These are phyloP conservation scores for Volucella inflata DNA, from an alignment of 2,888 invertebrate species.

Conservation along the genomic window DNA sequence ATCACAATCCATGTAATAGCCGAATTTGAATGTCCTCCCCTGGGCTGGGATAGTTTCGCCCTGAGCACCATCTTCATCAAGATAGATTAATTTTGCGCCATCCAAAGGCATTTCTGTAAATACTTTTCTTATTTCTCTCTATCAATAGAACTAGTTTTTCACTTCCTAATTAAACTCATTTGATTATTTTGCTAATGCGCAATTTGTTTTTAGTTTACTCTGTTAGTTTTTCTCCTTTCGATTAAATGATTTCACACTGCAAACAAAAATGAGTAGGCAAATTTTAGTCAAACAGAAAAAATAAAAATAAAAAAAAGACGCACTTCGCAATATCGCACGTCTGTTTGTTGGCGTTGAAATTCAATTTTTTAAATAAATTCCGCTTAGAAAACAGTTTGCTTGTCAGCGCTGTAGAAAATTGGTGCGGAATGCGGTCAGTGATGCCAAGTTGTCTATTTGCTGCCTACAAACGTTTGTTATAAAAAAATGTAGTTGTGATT, in stretches of 20 bases:
- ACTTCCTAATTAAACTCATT: conserved; percentile 13
- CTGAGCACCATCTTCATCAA: conserved; percentile 74
- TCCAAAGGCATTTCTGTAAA: conserved; percentile 79
- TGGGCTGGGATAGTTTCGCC: conserved; percentile 77
- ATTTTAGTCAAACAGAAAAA: conserved; percentile 5
- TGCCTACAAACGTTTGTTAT: too few relatives aligned
- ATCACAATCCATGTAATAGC: conserved; percentile 81
- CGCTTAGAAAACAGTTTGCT: conserved; percentile 38
- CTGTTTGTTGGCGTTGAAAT: conserved; percentile 57
- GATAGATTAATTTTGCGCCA: conserved; percentile 80
- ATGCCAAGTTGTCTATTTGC: conserved; percentile 14
- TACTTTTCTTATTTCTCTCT: not conserved
- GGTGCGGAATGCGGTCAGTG: conserved; percentile 27
- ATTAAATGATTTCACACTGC: not conserved
- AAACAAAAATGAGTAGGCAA: conserved; percentile 1
- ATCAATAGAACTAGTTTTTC: not conserved
- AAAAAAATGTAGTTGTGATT: too few relatives aligned
- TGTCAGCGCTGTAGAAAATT: conserved; percentile 31
- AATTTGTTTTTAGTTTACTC: not conserved
- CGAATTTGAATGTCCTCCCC: conserved; percentile 81
- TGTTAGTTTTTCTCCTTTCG: not conserved
- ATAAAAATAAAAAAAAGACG: conserved; percentile 8
- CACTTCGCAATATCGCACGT: conserved; percentile 23
- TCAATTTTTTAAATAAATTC: conserved; percentile 66
- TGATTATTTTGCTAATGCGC: not conserved